Base-by-base conservation (phyloP, 2,113 vertebrate species). In the Epinephelus lanceolatus region DNA sequence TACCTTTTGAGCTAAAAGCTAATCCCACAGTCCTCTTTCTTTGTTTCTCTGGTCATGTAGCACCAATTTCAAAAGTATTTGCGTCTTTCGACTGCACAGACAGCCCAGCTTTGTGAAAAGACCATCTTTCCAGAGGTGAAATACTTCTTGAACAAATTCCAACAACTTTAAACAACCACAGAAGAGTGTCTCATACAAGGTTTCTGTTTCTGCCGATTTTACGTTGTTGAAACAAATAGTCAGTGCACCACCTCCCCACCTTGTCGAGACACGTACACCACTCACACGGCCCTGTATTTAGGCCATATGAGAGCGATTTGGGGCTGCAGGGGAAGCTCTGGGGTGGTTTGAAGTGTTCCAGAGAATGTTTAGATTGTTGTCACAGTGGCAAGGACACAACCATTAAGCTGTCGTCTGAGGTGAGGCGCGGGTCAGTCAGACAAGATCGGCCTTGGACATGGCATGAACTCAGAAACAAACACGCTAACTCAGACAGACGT, bases 241-340 rank as follows among this genome's bases (percentile, higher is more conserved):
- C 12, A 18, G 21, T 49, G 33, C 53, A 60, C 49, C 67, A 12
- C 66, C 47, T 49, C 55, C 53, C 68, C 27, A 30, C 77, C 82
- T 75, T 79, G 30, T 71, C 18, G 33, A 49, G 60, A 70, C 62
- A 65, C 56, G 51, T 53, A 17, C 42, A 33, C 75, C 56, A 40
- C 82, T 79, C 71, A 47, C 57, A 60, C 0, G 45, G 72, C 42
- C 80, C 53, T 67, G 72, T 69, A n/a, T 91, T 78, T n/a, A 75
- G 61, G 56, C 91, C 93, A 95, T 94, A 86, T 96, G 95, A 72
- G 87, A 94, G 91, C 59, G 89, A 95, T 95, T 95, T 95, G 87
- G 91, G 83, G 70, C 88, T 80, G 73, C 78, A 63, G 84, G 78
- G 81, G 75, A 89, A 83, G 53, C 81, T 91, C 80, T 84, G 71